Base-by-base conservation (phyloP, 1,140 invertebrate species). In the Drosophila sproati region DNA sequence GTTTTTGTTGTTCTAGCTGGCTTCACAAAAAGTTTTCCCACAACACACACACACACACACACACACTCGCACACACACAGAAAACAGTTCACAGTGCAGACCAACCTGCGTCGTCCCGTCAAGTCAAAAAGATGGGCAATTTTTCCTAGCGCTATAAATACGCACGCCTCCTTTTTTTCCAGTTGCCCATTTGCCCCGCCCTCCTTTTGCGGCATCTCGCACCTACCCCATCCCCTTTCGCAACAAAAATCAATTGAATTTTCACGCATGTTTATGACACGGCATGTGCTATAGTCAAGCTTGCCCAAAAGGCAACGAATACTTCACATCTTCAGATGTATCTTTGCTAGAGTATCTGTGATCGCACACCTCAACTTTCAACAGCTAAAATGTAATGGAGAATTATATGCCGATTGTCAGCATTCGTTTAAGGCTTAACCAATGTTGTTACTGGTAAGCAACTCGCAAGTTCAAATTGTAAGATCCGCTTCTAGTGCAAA, bases 191-290 rank as follows among this genome's bases (percentile, higher is more conserved):
- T 8, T 43, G 39, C 39, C 59, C 31, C 12, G 31, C 5, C 20
- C 31, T 31, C n/a, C 7, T 39, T 7, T 2, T 10, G 10, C 20
- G n/a, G 10, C 39, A n/a, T 43, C 39, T 43, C 39, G 10, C 39
- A 20, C 59, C 32, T n/a, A 12, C 29, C 55, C 20, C 51, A 5
- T 0, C 20, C n/a, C n/a, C 41, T 4, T 34, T 20, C 54, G 28
- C 71, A 68, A 39, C 35, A 61, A 83, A 88, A 87, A 87, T 87
- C 83, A 87, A 87, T 87, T 87, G 83, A 88, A 88, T 83, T 86
- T 86, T 88, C 83, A 86, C 82, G 82, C 79, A 88, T 87, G 80
- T 88, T 87, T 88, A 88, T 87, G 67, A 57, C 35, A 12, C 59
- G 57, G 57, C 39, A 57, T 61, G 43, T 69, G 45, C 51, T 28